Evolutionary conservation across 2,888 invertebrate species (phyloP), one percentile per base, ranked within the genome.

Genomic region (Tetropium fuscum): DNA sequence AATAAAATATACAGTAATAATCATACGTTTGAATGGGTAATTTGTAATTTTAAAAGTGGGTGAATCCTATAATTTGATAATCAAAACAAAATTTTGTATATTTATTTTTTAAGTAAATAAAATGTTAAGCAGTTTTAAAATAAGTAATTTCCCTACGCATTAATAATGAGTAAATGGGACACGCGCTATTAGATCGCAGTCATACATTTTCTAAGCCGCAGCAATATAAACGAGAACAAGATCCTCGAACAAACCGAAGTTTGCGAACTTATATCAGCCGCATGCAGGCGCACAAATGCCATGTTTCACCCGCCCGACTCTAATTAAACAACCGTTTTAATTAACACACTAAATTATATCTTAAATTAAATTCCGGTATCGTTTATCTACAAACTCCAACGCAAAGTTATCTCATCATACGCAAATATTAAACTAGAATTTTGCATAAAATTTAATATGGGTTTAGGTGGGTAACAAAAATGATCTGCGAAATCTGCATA

Each of bases 271-370:
- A 78, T 79, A 78, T 80, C 78, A 78, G 79, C 74, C 69, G 74
- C 74, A 76, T 78, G 77, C 79, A 80, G 79, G 75, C 79, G 72
- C 72, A 66, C 70, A 69, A 69, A 66, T 73, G 74, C 77, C 80
- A 78, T 79, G 78, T 79, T 80, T 80, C 78, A 80, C 74, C 76
- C 76, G 71, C 72, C 78, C 74, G 74, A 77, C 73, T 80, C 80
- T 82, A 82, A 82, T 83, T 82, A 82, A 83, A 82, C 82, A 79
- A 78, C 81, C 80, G 82, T 82, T 83, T 82, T 83, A 83, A 83
- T 83, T 83, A 83, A 82, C 81, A 77, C 78, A 74, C 78, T 83
- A 81, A 83, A 82, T 83, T 82, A 82, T 80, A 78, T 75, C 80
- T 74, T 78, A 79, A 81, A 82, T 80, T 81, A 81, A 81, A 81